Evolutionary conservation across 2,888 invertebrate genomes (phyloP), one percentile per base, ranked within the genome.

Genomic region (Eugnorisma glareosa): DNA sequence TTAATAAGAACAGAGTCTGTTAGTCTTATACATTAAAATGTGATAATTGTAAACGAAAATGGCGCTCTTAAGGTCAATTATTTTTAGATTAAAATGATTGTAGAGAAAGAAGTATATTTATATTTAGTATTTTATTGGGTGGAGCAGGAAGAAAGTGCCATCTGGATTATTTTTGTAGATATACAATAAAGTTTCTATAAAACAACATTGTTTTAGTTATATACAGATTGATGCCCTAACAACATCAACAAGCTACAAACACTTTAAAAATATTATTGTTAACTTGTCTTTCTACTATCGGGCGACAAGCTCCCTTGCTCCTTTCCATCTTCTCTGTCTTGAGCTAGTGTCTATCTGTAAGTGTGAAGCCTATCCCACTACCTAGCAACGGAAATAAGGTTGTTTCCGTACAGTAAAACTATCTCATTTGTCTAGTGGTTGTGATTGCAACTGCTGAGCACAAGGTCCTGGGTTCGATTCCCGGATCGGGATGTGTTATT

Each of bases 91-190:
- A 35, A 35, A 74, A 66, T 37, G 7, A 69, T 68, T 73, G 51
- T 71, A 21, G 43, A 72, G 40, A 70, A 71, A 76, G 13, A 77
- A 66, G 75, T 81, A 75, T 86, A 87, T 81, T 85, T 85, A 79
- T 75, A 75, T 77, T 48, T 77, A 80, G 73, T 79, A 67, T 64
- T n/a, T n/a, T 77, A 76, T 68, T 80, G 63, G 75, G 73, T 85
- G 69, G 67, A 77, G 79, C 57, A 80, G 37, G 64, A 81, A 79
- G n/a, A 67, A 79, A 79, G 88, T 88, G 86, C 87, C 87, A 87
- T 88, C n/a, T 86, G 83, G 86, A 86, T 81, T 81, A 77, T 83
- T 83, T 85, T 88, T 86, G 74, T 79, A 79, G 63, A 81, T 79
- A 77, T 81, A 77, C 68, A 85, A 87, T 85, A 87, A 85, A 85